Evolutionary conservation across 2,113 vertebrate genomes (phyloP).

Genomic region (Aptenodytes forsteri): DNA sequence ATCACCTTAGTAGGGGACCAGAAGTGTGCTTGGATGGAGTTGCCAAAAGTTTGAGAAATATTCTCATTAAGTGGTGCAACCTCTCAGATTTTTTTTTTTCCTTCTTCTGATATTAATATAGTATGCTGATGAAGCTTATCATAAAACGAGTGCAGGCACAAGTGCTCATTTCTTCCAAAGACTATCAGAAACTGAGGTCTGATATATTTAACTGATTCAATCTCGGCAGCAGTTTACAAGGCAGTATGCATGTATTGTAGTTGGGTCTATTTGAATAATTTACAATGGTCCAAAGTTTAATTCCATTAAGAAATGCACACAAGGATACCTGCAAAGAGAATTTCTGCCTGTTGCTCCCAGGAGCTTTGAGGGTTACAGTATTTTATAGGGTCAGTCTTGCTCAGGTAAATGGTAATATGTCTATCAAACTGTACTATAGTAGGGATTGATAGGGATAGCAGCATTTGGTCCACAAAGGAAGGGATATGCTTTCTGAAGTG

Average conservation of each 20-base stretch:
- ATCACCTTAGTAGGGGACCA: not conserved
- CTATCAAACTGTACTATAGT: rapidly evolving
- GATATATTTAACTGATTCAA: not conserved
- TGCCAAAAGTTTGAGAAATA: not conserved
- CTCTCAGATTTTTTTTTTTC: not conserved
- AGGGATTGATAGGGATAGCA: not conserved
- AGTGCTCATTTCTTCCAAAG: not conserved
- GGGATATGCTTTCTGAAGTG: not conserved
- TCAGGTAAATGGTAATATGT: not conserved
- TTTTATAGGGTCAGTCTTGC: not conserved
- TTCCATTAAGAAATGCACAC: not conserved
- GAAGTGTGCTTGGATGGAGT: not conserved
- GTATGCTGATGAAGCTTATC: not conserved
- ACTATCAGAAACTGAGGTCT: not conserved
- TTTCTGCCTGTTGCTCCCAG: not conserved
- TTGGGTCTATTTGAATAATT: not conserved
- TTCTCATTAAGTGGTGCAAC: not conserved
- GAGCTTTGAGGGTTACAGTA: not conserved
- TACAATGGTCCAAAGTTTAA: not conserved
- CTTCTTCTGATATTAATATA: not conserved
- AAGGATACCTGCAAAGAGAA: not conserved
- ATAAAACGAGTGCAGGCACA: not conserved
- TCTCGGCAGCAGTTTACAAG: not conserved
- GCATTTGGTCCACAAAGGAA: not conserved
- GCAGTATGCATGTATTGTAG: not conserved